Conservation (phyloP, 2,797 vertebrate species). For the Notolabrus celidotus region DNA sequence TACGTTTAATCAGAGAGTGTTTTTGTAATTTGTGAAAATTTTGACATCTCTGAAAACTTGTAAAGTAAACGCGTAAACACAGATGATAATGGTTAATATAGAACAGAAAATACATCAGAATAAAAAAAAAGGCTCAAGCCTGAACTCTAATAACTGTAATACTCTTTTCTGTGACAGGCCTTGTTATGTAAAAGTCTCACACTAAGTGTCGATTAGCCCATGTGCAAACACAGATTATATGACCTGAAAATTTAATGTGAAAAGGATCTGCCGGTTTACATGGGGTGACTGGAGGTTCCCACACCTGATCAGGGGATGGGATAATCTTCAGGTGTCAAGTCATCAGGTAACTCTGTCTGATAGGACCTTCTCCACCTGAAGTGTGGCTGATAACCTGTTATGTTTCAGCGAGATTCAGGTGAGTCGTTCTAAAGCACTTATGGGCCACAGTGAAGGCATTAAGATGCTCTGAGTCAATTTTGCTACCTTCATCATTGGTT, state of each 20-base stretch:
- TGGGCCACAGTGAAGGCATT: neutral
- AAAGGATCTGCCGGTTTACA: conserved; percentile 71
- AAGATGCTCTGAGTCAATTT: neutral
- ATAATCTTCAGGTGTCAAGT: conserved; percentile 65
- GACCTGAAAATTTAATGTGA: conserved; percentile 77
- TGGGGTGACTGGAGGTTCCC: conserved; percentile 59
- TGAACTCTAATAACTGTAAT: neutral
- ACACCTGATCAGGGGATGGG: conserved; percentile 47
- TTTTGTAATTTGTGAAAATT: neutral
- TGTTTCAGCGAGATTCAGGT: conserved; percentile 18
- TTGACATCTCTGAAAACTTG: neutral
- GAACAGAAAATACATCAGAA: neutral
- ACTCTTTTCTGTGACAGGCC: neutral
- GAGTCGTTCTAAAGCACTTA: conserved; percentile 3
- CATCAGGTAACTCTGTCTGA: conserved; percentile 51
- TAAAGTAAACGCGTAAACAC: neutral
- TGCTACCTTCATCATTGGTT: too few species aligned
- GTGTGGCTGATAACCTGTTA: conserved; percentile 15
- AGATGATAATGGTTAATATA: neutral
- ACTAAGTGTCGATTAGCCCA: conserved; percentile 64
- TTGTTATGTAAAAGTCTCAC: conserved; percentile 45
- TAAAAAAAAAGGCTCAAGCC: neutral
- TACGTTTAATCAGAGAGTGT: neutral
- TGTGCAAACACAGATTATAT: conserved; percentile 69
- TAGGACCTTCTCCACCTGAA: conserved; percentile 27